These are phyloP conservation scores for Trinectes maculatus DNA, from an alignment of 2,113 vertebrate genomes.

Conservation along the genomic window DNA sequence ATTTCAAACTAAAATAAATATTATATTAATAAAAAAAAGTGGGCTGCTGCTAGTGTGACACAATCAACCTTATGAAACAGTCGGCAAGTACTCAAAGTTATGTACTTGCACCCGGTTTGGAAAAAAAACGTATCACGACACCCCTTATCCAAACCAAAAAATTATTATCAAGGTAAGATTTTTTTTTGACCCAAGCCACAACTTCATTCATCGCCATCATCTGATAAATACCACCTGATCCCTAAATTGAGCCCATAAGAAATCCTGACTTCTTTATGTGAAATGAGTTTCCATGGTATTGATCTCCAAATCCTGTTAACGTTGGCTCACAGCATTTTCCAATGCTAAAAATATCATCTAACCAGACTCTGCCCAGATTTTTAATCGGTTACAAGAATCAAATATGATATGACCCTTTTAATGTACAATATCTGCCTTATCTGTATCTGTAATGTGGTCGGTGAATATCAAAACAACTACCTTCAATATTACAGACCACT, in stretches of 20 bases:
- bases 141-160: too few species aligned
- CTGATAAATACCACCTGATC: conserved; percentile 24
- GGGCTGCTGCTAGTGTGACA: too few species aligned
- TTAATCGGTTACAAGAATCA: neutral
- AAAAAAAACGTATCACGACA: too few species aligned
- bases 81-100: too few species aligned
- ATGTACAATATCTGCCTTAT: too few species aligned
- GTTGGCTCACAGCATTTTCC: neutral
- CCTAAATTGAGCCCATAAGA: conserved; percentile 4
- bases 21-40: too few species aligned
- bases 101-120: too few species aligned
- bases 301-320: neutral
- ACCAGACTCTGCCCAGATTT: neutral
- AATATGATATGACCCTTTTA: neutral
- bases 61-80: too few species aligned
- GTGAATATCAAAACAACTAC: too few species aligned
- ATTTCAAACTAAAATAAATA: too few species aligned
- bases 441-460: too few species aligned
- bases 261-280: conserved; percentile 12
- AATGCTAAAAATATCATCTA: neutral
- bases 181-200: neutral
- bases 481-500: too few species aligned
- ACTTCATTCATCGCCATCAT: neutral
- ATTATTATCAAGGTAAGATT: neutral
- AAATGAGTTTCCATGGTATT: conserved; percentile 20